Evolutionary conservation across 2,888 invertebrate species (phyloP), one percentile per base, ranked within the genome.

Genomic region (Lathronympha strigana): DNA sequence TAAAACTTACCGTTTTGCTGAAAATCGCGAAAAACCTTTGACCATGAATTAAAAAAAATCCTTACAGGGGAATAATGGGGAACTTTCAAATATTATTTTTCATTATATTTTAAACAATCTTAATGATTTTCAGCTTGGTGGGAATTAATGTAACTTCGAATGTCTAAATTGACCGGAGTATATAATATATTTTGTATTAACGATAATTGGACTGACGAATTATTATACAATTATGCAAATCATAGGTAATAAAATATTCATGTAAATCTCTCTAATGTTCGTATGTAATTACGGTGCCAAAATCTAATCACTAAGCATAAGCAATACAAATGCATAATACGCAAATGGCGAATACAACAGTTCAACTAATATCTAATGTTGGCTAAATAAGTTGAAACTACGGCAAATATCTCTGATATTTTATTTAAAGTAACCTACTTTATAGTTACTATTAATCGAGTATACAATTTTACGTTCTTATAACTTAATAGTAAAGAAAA

Each of bases 401-500:
- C 31, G 25, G 28, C 40, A 28, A 13, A 57, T 31, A 38, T 43
- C 57, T 57, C 43, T n/a, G 57, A 19, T 55, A 28, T 31, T 57
- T 43, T 57, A 69, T 45, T 43, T 43, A 53, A 33, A 61, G 15
- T 61, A n/a, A 45, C 53, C 51, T 43, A 50, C 15, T 31, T 21
- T 23, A 61, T 11, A 9, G 11, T 9, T 40, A 61, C 25, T 43
- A 43, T 21, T 23, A 51, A 31, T 28, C 21, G 17, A 33, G 19
- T 43, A 53, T 53, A 62, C 53, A 53, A 51, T 45, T 58, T 53
- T 36, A 53, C 23, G 23, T 21, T n/a, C 23, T n/a, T 47, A 47
- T n/a, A 64, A 58, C 25, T 51, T 33, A 58, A 38, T 15, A 53
- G 31, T 38, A 66, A 66, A 66, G 64, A 68, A 63, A 74, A 72